phyloP scores from a whole-genome alignment of 2,113 vertebrate species.

The Phainopepla nitens region DNA sequence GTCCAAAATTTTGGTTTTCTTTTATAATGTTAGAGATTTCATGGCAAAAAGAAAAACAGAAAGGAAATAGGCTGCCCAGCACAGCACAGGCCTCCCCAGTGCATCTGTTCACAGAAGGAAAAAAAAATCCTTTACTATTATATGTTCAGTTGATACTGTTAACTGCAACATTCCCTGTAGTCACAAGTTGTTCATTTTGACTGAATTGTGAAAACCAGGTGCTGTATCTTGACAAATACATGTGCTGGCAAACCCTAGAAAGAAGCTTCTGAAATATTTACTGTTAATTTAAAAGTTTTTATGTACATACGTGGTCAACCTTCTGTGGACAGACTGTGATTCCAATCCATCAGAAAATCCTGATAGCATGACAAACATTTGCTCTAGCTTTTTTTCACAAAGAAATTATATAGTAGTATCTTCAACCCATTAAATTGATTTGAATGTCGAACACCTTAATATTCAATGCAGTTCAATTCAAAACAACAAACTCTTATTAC shows the following conservation, averaged over 20 bases:
- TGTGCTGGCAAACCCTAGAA: neutral
- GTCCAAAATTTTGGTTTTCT: neutral
- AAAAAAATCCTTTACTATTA: neutral
- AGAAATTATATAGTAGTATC: neutral
- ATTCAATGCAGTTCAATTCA: neutral
- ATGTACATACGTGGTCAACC: neutral
- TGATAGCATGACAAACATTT: neutral
- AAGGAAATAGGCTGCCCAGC: neutral
- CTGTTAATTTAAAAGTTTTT: neutral
- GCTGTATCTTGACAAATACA: neutral
- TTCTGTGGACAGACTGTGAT: neutral
- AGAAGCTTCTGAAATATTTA: neutral
- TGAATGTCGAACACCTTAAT: neutral
- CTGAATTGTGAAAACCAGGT: neutral
- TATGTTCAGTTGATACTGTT: neutral
- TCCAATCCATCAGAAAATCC: neutral
- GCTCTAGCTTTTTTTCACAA: neutral
- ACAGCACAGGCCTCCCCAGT: neutral
- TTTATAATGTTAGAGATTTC: neutral
- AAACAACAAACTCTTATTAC: neutral
- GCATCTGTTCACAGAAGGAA: neutral
- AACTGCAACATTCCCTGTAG: neutral
- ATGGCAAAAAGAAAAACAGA: neutral
- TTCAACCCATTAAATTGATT: neutral
- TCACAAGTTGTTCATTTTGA: neutral